Conservation (phyloP, 2,888 invertebrate species). For the Agrypnus murinus region DNA sequence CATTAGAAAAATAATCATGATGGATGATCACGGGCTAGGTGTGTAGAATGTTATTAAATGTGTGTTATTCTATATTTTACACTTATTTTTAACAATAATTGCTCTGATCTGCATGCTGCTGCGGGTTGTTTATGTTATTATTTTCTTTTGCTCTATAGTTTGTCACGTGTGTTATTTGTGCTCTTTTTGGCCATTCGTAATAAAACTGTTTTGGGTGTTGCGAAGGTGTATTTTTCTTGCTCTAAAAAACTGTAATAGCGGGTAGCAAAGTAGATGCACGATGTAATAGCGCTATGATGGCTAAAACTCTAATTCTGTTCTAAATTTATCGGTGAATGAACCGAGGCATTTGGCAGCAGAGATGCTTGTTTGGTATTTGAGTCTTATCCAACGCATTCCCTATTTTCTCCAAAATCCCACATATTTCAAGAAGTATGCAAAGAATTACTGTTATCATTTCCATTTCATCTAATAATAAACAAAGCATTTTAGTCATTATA, state of each 20-base stretch:
- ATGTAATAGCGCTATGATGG: constrained; percentile 39
- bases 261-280: constrained; percentile 42
- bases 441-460: no score
- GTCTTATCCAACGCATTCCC: constrained; percentile 32
- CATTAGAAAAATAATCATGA: constrained; percentile 60
- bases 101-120: constrained; percentile 40
- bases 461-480: no score
- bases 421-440: no score
- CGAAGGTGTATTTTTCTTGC: constrained; percentile 16
- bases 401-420: neutral
- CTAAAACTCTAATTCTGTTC: constrained; percentile 51
- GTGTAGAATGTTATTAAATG: constrained; percentile 61
- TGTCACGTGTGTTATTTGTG: constrained; percentile 11
- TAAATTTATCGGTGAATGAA: constrained; percentile 65
- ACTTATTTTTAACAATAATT: constrained; percentile 6
- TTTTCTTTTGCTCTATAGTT: neutral
- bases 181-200: neutral
- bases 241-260: neutral
- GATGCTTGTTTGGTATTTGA: constrained; percentile 41
- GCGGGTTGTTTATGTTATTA: constrained; percentile 20
- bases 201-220: constrained; percentile 20
- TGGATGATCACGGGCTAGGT: constrained; percentile 68
- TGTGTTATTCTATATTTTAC: constrained; percentile 28
- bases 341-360: constrained; percentile 55
- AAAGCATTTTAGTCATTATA: no score